Conservation (phyloP, 1,140 invertebrate genomes). For the Pinna nobilis region DNA sequence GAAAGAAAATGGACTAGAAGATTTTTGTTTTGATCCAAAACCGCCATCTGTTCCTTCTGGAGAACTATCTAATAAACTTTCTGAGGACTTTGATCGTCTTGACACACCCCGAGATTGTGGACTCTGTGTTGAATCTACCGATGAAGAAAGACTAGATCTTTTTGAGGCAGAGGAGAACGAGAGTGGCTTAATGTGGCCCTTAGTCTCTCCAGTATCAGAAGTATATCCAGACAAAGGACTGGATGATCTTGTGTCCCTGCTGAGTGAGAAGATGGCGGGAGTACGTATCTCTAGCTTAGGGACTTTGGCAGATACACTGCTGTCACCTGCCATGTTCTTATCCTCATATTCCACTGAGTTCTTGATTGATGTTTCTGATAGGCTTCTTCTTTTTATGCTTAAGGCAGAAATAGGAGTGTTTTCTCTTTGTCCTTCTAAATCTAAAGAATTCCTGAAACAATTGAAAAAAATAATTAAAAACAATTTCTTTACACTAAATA, state of each 20-base stretch:
- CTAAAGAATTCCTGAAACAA: slow-evolving; percentile 37
- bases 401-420: too few relatives aligned
- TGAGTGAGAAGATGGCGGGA: slow-evolving; percentile 49
- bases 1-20: slow-evolving; percentile 64
- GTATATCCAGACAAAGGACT: slow-evolving; percentile 7
- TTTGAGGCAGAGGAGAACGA: slow-evolving; percentile 29
- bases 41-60: slow-evolving; percentile 8
- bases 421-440: slow-evolving; percentile 8
- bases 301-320: slow-evolving; percentile 56
- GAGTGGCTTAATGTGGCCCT: not conserved
- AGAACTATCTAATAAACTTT: slow-evolving; percentile 52
- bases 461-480: not conserved
- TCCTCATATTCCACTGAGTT: slow-evolving; percentile 43
- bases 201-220: slow-evolving; percentile 2
- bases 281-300: slow-evolving; percentile 66
- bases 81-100: slow-evolving; percentile 59
- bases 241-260: slow-evolving; percentile 35
- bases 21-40: slow-evolving; percentile 30
- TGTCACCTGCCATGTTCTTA: slow-evolving; percentile 28
- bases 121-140: slow-evolving; percentile 14
- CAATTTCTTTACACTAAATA: not conserved
- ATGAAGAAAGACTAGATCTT: slow-evolving; percentile 32
- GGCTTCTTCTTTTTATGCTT: slow-evolving; percentile 53
- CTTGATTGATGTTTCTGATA: slow-evolving; percentile 61
- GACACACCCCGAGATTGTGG: slow-evolving; percentile 30